These are phyloP conservation scores for Scelioninae gen. 2 DNA, from an alignment of 2,888 invertebrate genomes.

Conservation along the genomic window DNA sequence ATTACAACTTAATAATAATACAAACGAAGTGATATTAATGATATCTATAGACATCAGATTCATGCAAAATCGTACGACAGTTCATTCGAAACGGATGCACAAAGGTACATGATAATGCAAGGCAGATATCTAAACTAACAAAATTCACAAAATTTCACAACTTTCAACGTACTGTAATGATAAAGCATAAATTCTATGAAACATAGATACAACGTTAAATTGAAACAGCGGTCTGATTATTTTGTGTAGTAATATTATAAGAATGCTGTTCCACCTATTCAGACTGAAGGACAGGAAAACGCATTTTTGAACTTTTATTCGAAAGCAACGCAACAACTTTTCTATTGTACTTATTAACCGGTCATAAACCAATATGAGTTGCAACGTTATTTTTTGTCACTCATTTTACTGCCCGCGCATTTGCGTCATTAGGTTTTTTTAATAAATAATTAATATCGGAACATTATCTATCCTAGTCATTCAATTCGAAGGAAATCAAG, in stretches of 20 bases:
- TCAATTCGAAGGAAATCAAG: conserved; percentile 28
- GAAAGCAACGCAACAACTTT: conserved; percentile 43
- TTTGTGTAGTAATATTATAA: conserved; percentile 29
- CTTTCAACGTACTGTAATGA: too few species aligned
- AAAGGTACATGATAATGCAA: too few species aligned
- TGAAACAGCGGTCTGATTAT: conserved; percentile 18
- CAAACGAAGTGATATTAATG: too few species aligned
- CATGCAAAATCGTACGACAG: too few species aligned
- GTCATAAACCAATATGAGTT: conserved; percentile 9
- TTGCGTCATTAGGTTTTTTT: conserved; percentile 32
- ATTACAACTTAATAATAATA: too few species aligned
- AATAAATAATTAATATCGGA: background rate
- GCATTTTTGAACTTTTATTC: conserved; percentile 44
- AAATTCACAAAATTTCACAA: too few species aligned
- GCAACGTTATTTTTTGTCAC: conserved; percentile 12
- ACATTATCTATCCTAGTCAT: conserved; percentile 1
- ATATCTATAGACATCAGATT: too few species aligned
- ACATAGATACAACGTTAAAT: conserved; percentile 29
- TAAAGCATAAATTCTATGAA: too few species aligned
- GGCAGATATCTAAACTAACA: too few species aligned
- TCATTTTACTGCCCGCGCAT: conserved; percentile 12
- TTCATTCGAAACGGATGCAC: too few species aligned
- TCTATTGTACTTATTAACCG: conserved; percentile 26
- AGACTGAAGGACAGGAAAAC: conserved; percentile 34
- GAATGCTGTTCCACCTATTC: conserved; percentile 32